These are phyloP conservation scores for Phaonia tiefii DNA, from an alignment of 2,888 invertebrate species.

Conservation along the genomic window DNA sequence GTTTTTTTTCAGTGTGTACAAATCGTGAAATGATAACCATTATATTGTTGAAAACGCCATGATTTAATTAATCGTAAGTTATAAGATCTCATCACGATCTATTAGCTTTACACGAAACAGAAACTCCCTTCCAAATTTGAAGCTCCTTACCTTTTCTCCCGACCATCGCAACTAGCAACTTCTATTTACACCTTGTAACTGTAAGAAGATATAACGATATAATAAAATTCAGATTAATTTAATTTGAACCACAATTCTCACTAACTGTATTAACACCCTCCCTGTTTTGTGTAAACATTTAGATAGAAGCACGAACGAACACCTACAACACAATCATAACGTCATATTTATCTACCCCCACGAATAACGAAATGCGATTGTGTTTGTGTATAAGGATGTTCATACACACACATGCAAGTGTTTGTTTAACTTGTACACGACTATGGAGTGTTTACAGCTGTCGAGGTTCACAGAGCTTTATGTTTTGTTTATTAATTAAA, in stretches of 20 bases:
- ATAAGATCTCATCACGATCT: too few relatives aligned
- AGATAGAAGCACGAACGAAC: background rate
- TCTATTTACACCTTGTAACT: too few relatives aligned
- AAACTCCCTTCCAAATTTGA: too few relatives aligned
- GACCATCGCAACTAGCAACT: too few relatives aligned
- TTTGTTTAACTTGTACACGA: constrained; percentile 20
- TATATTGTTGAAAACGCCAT: too few relatives aligned
- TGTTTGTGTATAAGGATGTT: background rate
- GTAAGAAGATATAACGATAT: background rate
- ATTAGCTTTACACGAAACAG: too few relatives aligned
- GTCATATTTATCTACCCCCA: background rate
- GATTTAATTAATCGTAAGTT: too few relatives aligned
- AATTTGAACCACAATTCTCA: constrained; percentile 22
- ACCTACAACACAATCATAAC: constrained; percentile 1
- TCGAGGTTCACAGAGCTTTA: constrained; percentile 49
- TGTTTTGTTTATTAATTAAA: constrained; percentile 57
- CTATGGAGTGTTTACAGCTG: constrained; percentile 56
- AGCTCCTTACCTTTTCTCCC: too few relatives aligned
- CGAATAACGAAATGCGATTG: background rate
- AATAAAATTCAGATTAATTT: constrained; percentile 32
- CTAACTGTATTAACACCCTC: constrained; percentile 13
- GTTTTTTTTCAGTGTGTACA: too few relatives aligned
- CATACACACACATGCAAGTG: background rate
- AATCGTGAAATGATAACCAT: too few relatives aligned
- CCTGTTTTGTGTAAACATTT: constrained; percentile 18